A percentile compares a stretch with the other conserved stretches of the same genome.
These are phyloP conservation scores for Athalia circularis DNA, from an alignment of 2,888 invertebrate species.

Conservation along the genomic window DNA sequence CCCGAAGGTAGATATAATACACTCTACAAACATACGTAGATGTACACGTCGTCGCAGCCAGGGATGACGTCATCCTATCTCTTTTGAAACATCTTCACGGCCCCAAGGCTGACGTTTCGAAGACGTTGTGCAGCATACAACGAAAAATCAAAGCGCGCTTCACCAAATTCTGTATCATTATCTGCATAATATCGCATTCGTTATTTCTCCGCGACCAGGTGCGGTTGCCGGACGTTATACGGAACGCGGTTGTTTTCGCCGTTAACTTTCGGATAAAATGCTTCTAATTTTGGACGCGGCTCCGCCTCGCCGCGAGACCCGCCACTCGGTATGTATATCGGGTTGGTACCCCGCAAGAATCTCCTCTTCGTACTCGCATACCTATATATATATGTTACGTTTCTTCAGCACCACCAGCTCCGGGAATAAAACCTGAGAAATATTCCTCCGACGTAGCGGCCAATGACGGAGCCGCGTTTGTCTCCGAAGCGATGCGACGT, in stretches of 20 bases:
- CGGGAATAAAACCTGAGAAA: conserved; percentile 9
- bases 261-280: conserved; percentile 39
- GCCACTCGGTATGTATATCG: neutral
- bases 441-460: neutral
- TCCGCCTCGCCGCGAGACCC: conserved; percentile 25
- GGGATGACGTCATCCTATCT: conserved; percentile 27
- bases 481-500: too few species aligned
- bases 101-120: conserved; percentile 5
- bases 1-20: too few species aligned
- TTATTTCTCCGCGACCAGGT: conserved; percentile 19
- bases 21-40: too few species aligned
- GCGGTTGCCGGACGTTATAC: neutral
- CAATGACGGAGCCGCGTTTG: too few species aligned
- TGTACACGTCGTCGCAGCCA: neutral
- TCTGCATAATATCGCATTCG: conserved; percentile 12
- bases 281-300: conserved; percentile 35
- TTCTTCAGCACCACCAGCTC: neutral
- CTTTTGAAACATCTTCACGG: conserved; percentile 20
- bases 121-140: neutral
- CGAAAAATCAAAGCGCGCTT: neutral
- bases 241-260: conserved; percentile 27
- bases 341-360: neutral
- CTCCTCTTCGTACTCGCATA: conserved; percentile 17
- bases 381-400: neutral
- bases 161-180: neutral